A percentile compares a stretch with the other conserved stretches of the same genome.
Conservation (phyloP, 92 coral and sea anemone genomes). For the Actinernus sp. region DNA sequence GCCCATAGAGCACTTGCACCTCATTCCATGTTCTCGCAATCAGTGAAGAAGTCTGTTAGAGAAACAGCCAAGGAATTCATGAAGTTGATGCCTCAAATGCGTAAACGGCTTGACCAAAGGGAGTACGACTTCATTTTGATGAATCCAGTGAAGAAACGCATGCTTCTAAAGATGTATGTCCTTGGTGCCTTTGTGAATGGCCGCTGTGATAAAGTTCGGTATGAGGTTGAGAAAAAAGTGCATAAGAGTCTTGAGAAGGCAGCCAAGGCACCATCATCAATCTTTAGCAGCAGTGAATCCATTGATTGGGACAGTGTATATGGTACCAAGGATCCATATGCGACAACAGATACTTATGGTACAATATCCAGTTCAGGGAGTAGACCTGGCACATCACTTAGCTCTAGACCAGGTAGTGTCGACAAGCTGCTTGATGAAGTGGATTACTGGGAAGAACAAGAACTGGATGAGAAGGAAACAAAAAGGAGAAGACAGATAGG, state of each 20-base stretch:
- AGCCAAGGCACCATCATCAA: slow-evolving; percentile 59
- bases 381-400: slow-evolving; percentile 61
- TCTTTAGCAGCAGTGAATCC: slow-evolving; percentile 50
- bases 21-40: slow-evolving; percentile 84
- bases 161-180: slow-evolving; percentile 96
- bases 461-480: slow-evolving; percentile 10
- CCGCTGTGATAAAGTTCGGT: slow-evolving; percentile 83
- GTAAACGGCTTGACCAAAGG: slow-evolving; percentile 93
- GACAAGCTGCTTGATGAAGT: slow-evolving; percentile 80
- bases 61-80: slow-evolving; percentile 97
- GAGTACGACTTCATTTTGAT: slow-evolving; percentile 96
- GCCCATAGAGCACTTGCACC: slow-evolving; percentile 91
- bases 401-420: slow-evolving; percentile 75
- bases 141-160: slow-evolving; percentile 93
- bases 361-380: slow-evolving; percentile 82
- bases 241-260: slow-evolving; percentile 77
- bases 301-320: slow-evolving; percentile 72
- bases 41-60: slow-evolving; percentile 88
- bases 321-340: slow-evolving; percentile 62
- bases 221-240: slow-evolving; percentile 90
- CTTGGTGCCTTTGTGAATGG: slow-evolving; percentile 97
- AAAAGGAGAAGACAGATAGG: slow-evolving; percentile 6
- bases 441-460: slow-evolving; percentile 75
- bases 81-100: slow-evolving; percentile 97
- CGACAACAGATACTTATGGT: slow-evolving; percentile 71